These are phyloP conservation scores for Sylvia atricapilla DNA, from an alignment of 2,113 vertebrate genomes.

Conservation along the genomic window DNA sequence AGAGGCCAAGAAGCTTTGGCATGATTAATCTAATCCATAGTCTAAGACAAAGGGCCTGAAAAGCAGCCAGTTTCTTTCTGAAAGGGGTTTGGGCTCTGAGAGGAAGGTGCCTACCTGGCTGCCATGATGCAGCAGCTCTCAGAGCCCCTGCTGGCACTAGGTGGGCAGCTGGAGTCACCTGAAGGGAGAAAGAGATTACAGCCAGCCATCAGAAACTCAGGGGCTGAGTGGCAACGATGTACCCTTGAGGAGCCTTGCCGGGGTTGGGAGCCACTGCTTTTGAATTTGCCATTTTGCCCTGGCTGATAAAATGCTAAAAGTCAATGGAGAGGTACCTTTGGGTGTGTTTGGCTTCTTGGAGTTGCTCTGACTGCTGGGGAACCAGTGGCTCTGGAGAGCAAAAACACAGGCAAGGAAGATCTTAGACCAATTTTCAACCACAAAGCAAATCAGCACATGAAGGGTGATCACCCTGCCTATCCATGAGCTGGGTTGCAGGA, in stretches of 20 bases:
- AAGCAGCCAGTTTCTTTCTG: neutral
- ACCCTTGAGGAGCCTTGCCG: neutral
- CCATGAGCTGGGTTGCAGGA: neutral
- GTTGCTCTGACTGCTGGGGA: neutral
- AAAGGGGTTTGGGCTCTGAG: neutral
- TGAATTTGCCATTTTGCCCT: neutral
- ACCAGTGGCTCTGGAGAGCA: neutral
- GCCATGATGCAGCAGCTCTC: neutral
- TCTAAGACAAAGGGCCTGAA: neutral
- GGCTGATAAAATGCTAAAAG: neutral
- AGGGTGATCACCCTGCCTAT: neutral
- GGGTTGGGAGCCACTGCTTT: neutral
- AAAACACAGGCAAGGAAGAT: neutral
- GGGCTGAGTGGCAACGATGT: neutral
- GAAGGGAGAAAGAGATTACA: neutral
- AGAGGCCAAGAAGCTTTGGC: neutral
- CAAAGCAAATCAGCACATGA: neutral
- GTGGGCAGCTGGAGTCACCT: neutral
- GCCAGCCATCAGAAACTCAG: neutral
- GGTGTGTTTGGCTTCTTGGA: neutral
- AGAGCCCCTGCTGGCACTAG: rapidly evolving
- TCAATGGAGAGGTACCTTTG: neutral
- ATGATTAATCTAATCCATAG: neutral
- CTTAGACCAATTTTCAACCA: neutral
- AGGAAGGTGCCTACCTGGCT: neutral